These are phyloP conservation scores for Apis dorsata DNA, from an alignment of 1,140 invertebrate species.

Conservation along the genomic window DNA sequence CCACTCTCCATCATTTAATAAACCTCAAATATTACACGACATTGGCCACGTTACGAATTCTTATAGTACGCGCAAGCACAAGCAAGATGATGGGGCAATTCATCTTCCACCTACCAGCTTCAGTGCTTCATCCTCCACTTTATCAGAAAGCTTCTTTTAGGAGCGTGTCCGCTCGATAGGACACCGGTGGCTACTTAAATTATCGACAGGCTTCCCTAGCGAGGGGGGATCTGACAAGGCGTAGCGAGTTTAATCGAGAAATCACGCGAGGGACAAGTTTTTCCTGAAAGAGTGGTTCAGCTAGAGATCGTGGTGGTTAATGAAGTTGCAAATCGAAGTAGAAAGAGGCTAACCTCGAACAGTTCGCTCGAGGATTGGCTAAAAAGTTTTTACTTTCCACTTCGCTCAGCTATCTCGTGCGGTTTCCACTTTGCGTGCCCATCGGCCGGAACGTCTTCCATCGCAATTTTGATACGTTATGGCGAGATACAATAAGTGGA, in stretches of 20 bases:
- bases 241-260: slow-evolving; percentile 53
- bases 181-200: slow-evolving; percentile 20
- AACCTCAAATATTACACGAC: neutral
- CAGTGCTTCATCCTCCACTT: neutral
- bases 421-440: slow-evolving; percentile 54
- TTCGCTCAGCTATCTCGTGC: neutral
- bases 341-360: slow-evolving; percentile 25
- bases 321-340: slow-evolving; percentile 60
- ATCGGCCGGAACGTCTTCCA: slow-evolving; percentile 40
- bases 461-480: slow-evolving; percentile 22
- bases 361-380: slow-evolving; percentile 6
- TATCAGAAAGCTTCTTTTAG: neutral
- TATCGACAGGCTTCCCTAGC: slow-evolving; percentile 11
- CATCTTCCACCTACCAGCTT: too few relatives aligned
- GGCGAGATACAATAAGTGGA: neutral
- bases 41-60: neutral
- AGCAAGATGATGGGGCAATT: too few relatives aligned
- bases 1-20: neutral
- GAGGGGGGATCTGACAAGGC: slow-evolving; percentile 16
- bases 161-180: neutral
- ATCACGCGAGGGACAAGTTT: slow-evolving; percentile 46
- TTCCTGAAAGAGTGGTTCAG: neutral
- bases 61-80: neutral
- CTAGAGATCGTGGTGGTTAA: slow-evolving; percentile 41
- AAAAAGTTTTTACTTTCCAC: slow-evolving; percentile 38